Conservation (phyloP, 2,113 vertebrate species). For the Vombatus ursinus region DNA sequence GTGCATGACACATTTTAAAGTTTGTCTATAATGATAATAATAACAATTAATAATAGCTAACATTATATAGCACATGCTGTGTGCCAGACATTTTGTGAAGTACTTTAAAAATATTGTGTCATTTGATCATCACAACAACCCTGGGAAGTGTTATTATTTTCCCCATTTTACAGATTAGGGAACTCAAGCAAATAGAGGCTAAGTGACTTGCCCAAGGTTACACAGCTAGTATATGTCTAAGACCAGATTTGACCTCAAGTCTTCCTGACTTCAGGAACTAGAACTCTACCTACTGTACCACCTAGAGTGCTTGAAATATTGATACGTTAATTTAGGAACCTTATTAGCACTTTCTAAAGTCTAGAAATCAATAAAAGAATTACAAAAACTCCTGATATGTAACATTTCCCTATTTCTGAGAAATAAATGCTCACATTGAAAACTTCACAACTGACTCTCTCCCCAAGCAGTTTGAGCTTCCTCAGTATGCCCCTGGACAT, state of each 20-base stretch:
- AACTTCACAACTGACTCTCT: neutral
- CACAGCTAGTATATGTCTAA: neutral
- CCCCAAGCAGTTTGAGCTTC: neutral
- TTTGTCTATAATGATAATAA: neutral
- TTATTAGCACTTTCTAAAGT: neutral
- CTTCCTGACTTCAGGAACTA: neutral
- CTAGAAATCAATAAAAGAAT: neutral
- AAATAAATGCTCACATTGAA: neutral
- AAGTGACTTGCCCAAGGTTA: neutral
- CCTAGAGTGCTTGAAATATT: neutral
- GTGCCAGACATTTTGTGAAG: neutral
- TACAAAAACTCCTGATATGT: neutral
- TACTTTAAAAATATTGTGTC: neutral
- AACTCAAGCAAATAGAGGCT: neutral
- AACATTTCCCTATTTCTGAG: neutral
- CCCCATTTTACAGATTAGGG: neutral
- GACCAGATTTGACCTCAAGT: neutral
- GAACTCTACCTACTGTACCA: neutral
- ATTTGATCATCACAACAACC: neutral
- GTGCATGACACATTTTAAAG: neutral
- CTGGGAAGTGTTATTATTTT: neutral
- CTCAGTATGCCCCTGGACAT: neutral
- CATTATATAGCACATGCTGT: neutral
- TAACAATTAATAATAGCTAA: neutral
- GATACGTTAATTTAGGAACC: neutral